Evolutionary conservation across 2,888 invertebrate species (phyloP).

Genomic region (Melinopterus prodromus): DNA sequence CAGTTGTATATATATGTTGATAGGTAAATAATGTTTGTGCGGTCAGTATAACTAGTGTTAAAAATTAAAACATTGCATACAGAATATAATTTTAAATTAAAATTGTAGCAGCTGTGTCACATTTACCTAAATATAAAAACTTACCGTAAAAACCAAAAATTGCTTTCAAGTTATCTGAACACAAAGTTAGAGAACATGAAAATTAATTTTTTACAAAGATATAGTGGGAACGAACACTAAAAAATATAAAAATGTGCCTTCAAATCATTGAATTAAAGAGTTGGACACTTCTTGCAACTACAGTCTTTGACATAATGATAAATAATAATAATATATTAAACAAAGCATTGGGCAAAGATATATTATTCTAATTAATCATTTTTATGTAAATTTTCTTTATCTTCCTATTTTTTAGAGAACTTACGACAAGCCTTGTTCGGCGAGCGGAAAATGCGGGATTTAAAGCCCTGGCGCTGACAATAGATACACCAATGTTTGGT

Average conservation of each 20-base stretch:
- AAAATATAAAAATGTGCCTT: too few species aligned
- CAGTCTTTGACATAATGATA: too few species aligned
- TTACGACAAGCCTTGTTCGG: constrained; percentile 75
- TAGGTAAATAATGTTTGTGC: constrained; percentile 62
- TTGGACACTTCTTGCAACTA: too few species aligned
- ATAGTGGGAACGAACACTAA: too few species aligned
- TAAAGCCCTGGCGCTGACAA: constrained; percentile 85
- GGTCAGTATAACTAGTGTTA: background rate
- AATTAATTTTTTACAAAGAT: too few species aligned
- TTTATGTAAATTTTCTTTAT: too few species aligned
- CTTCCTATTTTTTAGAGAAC: constrained; percentile 59
- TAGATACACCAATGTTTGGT: constrained; percentile 90
- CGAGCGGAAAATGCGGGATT: constrained; percentile 87
- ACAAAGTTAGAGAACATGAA: too few species aligned
- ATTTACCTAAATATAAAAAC: too few species aligned
- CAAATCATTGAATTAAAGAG: too few species aligned
- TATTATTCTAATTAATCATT: too few species aligned
- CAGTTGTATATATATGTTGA: constrained; percentile 91
- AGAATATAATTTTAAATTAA: background rate
- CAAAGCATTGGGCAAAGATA: too few species aligned
- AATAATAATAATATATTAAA: too few species aligned
- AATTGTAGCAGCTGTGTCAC: background rate
- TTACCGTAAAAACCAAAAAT: background rate
- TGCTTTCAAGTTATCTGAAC: background rate
- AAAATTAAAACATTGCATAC: background rate